Conservation (phyloP, 1,140 invertebrate genomes). For the Leptopilina boulardi region DNA sequence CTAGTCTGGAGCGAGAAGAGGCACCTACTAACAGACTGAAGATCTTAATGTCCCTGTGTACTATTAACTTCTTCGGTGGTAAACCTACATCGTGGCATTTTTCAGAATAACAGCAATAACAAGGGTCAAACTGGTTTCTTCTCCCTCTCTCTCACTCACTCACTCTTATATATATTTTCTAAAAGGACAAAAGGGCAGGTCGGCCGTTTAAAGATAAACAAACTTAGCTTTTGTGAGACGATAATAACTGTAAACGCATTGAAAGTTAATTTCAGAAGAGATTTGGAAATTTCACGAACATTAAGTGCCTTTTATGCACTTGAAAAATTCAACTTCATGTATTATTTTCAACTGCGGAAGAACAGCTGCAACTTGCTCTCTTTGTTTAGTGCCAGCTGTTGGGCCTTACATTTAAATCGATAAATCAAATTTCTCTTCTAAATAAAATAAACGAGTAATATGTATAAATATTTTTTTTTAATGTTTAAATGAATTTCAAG, state of each 20-base stretch:
- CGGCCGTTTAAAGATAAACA: not conserved
- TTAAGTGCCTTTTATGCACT: not conserved
- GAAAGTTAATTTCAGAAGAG: no score
- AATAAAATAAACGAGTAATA: no score
- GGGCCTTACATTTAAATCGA: not conserved
- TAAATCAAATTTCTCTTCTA: not conserved
- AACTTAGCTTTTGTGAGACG: no score
- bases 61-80: not conserved
- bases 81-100: constrained; percentile 7
- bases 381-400: not conserved
- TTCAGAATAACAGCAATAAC: not conserved
- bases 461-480: no score
- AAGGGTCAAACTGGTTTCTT: constrained; percentile 1
- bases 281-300: not conserved
- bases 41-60: constrained; percentile 6
- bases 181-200: not conserved
- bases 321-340: not conserved
- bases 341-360: not conserved
- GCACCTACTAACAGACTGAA: not conserved
- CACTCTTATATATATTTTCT: not conserved
- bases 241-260: no score
- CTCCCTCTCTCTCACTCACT: not conserved
- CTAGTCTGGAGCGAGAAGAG: not conserved
- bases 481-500: no score
- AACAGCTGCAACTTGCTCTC: not conserved